Percentiles rank a stretch among this genome's conserved stretches.
phyloP scores from a whole-genome alignment of 2,797 vertebrate genomes.

The Choloepus didactylus region DNA sequence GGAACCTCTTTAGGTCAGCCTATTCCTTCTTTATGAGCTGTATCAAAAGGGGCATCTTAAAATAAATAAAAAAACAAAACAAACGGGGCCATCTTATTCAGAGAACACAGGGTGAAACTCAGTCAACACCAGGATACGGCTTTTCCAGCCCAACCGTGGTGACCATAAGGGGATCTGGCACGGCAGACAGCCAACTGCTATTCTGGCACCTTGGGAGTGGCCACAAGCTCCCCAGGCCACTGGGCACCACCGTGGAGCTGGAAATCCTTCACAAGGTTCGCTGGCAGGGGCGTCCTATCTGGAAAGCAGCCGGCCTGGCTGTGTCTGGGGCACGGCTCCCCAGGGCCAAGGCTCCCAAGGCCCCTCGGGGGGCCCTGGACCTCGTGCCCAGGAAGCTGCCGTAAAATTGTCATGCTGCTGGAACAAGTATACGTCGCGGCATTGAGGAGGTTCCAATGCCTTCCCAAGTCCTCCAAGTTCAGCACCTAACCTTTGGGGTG shows the following conservation, averaged over 20 bases:
- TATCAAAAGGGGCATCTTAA: neutral
- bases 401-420: neutral
- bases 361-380: neutral
- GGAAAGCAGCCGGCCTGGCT: too few species aligned
- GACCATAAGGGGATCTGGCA: neutral
- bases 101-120: neutral
- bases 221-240: slow-evolving; percentile 71
- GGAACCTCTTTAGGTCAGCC: neutral
- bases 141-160: too few species aligned
- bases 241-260: slow-evolving; percentile 67
- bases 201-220: neutral
- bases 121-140: too few species aligned
- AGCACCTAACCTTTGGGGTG: neutral
- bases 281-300: too few species aligned
- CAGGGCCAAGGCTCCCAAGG: too few species aligned
- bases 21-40: neutral
- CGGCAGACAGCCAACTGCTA: slow-evolving; percentile 42
- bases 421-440: too few species aligned
- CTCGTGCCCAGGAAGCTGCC: neutral
- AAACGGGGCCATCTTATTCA: neutral
- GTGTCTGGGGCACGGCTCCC: too few species aligned
- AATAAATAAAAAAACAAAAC: too few species aligned
- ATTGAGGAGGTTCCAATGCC: neutral
- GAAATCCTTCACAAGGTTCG: slow-evolving; percentile 74
- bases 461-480: neutral